Evolutionary conservation across 1,140 invertebrate genomes (phyloP), one percentile per base, ranked within the genome.

Genomic region (Mercenaria mercenaria): DNA sequence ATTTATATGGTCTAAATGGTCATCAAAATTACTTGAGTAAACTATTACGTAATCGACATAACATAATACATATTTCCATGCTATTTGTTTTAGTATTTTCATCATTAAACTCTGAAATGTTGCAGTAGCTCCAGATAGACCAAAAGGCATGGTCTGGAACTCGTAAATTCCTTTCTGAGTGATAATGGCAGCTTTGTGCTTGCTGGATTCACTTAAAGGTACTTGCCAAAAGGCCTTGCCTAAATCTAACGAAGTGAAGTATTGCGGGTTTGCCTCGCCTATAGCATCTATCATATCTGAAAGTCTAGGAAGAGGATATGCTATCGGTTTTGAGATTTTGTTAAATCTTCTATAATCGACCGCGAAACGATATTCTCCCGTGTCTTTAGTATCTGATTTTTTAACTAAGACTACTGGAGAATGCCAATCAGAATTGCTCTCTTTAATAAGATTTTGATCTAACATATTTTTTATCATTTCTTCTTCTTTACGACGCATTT

Each of bases 101-200:
- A 96, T 93, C 79, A 97, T 96, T n/a, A 96, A 95, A 13, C 96
- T 83, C 91, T 97, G 96, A 88, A 97, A 97, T 1, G 95, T 93
- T n/a, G 95, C 91, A 8, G 94, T 94, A 37, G 95, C 93, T 23
- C 93, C 91, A 1, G 92, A 92, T 0, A 96, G 81, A 0, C 96
- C 96, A 91, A 95, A 96, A 39, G 93, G 92, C 32, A 96, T 81
- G 6, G 41, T 69, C 41, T 85, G 32, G n/a, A 59, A 89, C 64
- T 81, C 47, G 77, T 82, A 91, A 23, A 88, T 84, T 10, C 81
- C 81, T 18, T 43, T 20, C 10, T 39, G 37, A 39, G 39, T 41
- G 41, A 39, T 23, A 41, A 84, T 47, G 26, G 81, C 81, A 20
- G 37, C 34, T 47, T 84, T 84, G 3, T 50, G 52, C 47, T 50